Conservation (phyloP, 2,797 vertebrate species). For the Bovichtus diacanthus region DNA sequence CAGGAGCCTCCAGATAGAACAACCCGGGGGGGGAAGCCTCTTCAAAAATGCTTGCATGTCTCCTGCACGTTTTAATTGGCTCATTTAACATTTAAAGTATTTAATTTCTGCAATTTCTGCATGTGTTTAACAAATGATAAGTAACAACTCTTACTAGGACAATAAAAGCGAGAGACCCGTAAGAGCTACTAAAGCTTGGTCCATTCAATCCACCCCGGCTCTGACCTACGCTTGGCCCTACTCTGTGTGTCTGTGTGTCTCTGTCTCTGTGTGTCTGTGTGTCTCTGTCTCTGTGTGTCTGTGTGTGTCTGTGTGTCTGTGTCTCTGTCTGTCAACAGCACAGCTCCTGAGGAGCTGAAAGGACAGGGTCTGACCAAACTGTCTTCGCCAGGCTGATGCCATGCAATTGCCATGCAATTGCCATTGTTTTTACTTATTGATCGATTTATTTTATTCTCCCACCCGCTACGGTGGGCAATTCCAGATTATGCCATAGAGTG, state of each 20-base stretch:
- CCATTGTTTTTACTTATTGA: background rate
- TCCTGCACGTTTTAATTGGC: background rate
- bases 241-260: no score
- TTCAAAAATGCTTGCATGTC: no score
- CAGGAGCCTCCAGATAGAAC: background rate
- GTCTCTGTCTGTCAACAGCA: no score
- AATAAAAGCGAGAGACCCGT: background rate
- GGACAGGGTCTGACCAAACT: no score
- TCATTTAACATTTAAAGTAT: background rate
- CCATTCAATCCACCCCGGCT: background rate
- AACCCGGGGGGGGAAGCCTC: no score
- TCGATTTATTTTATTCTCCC: no score
- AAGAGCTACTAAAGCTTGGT: background rate
- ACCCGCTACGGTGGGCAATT: background rate
- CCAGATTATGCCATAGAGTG: background rate
- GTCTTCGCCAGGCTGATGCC: no score
- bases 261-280: no score
- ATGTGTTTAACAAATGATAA: background rate
- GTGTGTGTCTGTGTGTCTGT: no score
- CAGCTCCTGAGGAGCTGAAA: no score
- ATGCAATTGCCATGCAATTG: no score
- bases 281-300: no score
- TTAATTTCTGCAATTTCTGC: background rate
- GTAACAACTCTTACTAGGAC: background rate
- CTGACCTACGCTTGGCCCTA: background rate